phyloP scores from a whole-genome alignment of 2,113 vertebrate species.

The Anolis sagrei region DNA sequence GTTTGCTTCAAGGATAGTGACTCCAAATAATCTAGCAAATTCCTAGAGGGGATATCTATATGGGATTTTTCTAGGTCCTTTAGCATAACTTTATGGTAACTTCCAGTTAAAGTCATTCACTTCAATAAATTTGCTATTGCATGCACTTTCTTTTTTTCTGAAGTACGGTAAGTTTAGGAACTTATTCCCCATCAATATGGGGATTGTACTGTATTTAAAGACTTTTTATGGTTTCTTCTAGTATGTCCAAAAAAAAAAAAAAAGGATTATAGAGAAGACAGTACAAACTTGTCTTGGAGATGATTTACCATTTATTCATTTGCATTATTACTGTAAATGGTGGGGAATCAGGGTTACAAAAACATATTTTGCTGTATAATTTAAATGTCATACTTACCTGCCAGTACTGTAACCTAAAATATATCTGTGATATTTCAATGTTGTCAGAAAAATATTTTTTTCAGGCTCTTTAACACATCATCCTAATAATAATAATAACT shows the following conservation, averaged over 20 bases:
- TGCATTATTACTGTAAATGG: neutral
- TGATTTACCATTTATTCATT: neutral
- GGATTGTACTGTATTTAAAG: neutral
- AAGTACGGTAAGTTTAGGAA: too few species aligned
- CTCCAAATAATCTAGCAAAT: too few species aligned
- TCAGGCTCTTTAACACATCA: too few species aligned
- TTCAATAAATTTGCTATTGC: too few species aligned
- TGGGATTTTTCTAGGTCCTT: too few species aligned
- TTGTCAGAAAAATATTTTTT: neutral
- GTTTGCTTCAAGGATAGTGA: too few species aligned
- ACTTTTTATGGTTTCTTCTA: neutral
- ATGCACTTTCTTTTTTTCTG: too few species aligned
- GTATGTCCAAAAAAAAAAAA: neutral
- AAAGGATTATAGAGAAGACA: neutral
- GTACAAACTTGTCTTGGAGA: neutral
- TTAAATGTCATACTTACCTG: neutral
- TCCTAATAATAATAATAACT: too few species aligned
- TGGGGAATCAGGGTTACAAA: neutral
- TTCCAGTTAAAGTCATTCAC: too few species aligned
- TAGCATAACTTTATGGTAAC: too few species aligned
- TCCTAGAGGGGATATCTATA: too few species aligned
- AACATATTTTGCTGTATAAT: neutral
- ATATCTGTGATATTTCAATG: neutral
- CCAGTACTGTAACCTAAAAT: neutral
- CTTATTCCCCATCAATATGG: too few species aligned